Base-by-base conservation (phyloP, 2,797 vertebrate species). In the Oreochromis mossambicus region DNA sequence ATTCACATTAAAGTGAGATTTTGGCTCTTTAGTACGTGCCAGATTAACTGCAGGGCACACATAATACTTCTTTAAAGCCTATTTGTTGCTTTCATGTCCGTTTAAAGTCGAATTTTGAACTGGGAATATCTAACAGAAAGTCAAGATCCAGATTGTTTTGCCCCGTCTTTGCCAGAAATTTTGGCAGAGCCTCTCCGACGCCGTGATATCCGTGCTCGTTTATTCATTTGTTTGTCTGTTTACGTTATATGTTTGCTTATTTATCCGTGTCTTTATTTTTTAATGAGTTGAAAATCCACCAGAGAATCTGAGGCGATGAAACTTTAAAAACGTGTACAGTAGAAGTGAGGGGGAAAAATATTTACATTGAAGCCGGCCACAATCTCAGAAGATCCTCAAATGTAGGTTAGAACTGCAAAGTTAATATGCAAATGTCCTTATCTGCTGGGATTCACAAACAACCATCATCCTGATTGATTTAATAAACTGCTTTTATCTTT, bases 371-470 rank as follows among this genome's bases (percentile, higher is more conserved):
- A 95, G 97, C 97, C 94, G 97, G 96, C 96, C 97, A 97, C 96
- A 94, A 97, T 95, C 95, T 96, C 95, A 96, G 96, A 97, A 98
- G 97, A 98, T 96, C 95, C 96, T 96, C 96, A 96, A 97, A 99
- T 98, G 98, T 99, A 97, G 98, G 98, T 98, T 98, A 98, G 97
- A 97, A 96, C 97, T 95, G 97, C 97, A 96, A 97, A 98, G 98
- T 97, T 97, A 98, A 98, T 98, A 98, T 99, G 98, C 98, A 98
- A 99, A 99, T 98, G 96, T 96, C 95, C 97, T 99, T 98, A 99
- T 99, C 98, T 98, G 97, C 97, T 94, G 98, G 97, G 97, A 98
- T 96, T 98, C 98, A 99, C 98, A 99, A 99, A 99, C 98, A 98
- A 97, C 97, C 97, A 95, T 97, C 97, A 97, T 97, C 97, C 94